Conservation (phyloP, 2,797 vertebrate species). For the Mus spretus region DNA sequence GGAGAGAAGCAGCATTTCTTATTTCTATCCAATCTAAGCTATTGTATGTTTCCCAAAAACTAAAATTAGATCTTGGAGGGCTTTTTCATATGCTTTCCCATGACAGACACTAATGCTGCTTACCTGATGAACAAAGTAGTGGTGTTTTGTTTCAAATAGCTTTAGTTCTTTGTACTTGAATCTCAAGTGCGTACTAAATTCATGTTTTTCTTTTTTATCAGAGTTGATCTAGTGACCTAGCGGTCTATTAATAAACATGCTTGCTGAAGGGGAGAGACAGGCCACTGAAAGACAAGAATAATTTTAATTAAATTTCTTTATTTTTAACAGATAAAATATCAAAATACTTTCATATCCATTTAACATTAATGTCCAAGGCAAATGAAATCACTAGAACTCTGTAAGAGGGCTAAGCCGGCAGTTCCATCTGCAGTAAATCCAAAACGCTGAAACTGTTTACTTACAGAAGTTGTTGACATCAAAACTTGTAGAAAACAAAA, state of each 20-base stretch:
- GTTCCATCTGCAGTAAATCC: background rate
- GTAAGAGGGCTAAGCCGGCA: conserved; percentile 23
- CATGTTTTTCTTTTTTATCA: conserved; percentile 25
- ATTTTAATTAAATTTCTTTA: background rate
- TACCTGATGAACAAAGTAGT: background rate
- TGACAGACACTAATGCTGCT: background rate
- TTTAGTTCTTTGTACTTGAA: background rate
- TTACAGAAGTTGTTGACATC: background rate
- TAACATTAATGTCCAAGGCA: background rate
- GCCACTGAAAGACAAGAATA: conserved; percentile 43
- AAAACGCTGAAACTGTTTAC: background rate
- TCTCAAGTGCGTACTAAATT: background rate
- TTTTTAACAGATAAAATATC: conserved; percentile 60
- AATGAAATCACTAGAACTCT: conserved; percentile 16
- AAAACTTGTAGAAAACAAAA: conserved; percentile 37
- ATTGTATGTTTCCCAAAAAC: background rate
- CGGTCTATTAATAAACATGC: background rate
- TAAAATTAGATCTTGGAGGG: background rate
- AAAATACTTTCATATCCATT: conserved; percentile 10
- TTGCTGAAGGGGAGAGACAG: background rate
- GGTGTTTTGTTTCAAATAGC: background rate
- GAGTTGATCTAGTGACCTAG: background rate
- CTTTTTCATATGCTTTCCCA: conserved; percentile 52
- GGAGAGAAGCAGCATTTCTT: background rate
- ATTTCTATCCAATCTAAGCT: background rate